Conservation (phyloP, 2,113 vertebrate genomes). For the Dipodomys merriami region DNA sequence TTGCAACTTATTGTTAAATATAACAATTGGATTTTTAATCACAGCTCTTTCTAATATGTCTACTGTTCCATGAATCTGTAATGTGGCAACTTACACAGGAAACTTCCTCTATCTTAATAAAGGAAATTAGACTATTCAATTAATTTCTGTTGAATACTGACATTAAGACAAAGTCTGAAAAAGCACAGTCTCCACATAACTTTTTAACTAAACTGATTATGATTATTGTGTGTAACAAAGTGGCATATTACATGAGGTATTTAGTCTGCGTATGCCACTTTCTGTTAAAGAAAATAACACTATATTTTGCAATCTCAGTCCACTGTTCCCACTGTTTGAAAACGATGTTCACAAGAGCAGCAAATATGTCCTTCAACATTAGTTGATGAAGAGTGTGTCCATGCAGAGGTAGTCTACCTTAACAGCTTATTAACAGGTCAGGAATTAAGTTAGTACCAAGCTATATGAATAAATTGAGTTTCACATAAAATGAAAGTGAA, state of each 20-base stretch:
- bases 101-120: neutral
- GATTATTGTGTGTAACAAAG: constrained; percentile 54
- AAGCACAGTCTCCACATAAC: neutral
- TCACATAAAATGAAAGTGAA: constrained; percentile 9
- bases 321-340: neutral
- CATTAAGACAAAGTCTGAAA: constrained; percentile 43
- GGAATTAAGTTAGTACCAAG: neutral
- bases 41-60: constrained; percentile 45
- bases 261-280: neutral
- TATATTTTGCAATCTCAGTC: neutral
- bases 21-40: constrained; percentile 25
- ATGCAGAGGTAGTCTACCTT: neutral
- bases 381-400: neutral
- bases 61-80: constrained; percentile 15
- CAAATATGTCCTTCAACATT: neutral
- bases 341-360: neutral
- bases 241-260: neutral
- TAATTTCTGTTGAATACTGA: constrained; percentile 46
- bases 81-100: constrained; percentile 19
- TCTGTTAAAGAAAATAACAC: neutral
- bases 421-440: neutral
- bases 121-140: constrained; percentile 56
- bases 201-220: constrained; percentile 44
- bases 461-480: neutral
- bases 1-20: constrained; percentile 36